Conservation (phyloP, 2,888 invertebrate species). For the Silvanus unidentatus region DNA sequence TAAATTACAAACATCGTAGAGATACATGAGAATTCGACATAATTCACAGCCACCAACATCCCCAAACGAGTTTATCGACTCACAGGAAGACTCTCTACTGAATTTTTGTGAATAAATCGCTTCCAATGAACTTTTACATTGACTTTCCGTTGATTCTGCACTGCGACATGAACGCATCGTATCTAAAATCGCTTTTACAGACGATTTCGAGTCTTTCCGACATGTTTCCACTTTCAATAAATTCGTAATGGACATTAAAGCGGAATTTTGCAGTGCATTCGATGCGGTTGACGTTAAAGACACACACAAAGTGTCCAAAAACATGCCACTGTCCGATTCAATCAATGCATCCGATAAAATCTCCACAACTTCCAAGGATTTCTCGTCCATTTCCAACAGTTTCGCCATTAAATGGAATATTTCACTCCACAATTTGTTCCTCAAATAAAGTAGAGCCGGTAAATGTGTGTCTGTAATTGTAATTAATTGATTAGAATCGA, state of each 20-base stretch:
- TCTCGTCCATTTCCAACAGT: conserved; percentile 33
- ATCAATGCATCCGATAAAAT: conserved; percentile 26
- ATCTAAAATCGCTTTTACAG: too few relatives aligned
- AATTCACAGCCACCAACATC: conserved; percentile 44
- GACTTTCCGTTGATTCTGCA: too few relatives aligned
- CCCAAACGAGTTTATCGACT: too few relatives aligned
- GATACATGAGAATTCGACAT: conserved; percentile 45
- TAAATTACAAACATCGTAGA: conserved; percentile 45
- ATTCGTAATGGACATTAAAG: conserved; percentile 28
- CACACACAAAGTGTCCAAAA: conserved; percentile 40
- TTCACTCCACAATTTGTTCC: conserved; percentile 48
- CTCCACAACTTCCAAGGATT: conserved; percentile 22
- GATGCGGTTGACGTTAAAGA: conserved; percentile 34
- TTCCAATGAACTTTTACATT: conserved; percentile 21
- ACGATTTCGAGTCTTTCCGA: too few relatives aligned
- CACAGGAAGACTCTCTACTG: too few relatives aligned
- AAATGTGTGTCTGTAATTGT: conserved; percentile 36
- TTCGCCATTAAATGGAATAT: conserved; percentile 46
- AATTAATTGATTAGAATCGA: not conserved
- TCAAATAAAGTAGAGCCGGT: conserved; percentile 43
- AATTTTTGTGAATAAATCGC: conserved; percentile 24
- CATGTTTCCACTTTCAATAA: conserved; percentile 27
- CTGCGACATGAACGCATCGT: too few relatives aligned
- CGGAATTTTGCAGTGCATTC: conserved; percentile 33
- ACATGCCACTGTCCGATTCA: conserved; percentile 29